Conservation (phyloP, 2,797 vertebrate species). For the Sebastes trivittatus region DNA sequence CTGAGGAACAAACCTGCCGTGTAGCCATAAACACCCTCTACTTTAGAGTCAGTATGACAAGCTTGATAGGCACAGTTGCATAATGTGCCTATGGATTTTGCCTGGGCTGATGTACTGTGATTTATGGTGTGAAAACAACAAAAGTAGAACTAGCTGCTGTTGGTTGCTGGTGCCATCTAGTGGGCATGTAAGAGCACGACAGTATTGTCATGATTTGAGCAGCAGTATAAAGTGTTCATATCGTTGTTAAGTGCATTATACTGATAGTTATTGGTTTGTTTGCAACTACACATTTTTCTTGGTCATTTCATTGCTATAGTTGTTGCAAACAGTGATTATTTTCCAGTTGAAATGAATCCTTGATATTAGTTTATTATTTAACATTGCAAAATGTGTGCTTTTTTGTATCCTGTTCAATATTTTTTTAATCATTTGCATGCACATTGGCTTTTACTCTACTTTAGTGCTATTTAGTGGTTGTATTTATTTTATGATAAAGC, state of each 20-base stretch:
- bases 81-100: slow-evolving; percentile 10
- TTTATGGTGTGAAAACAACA: background rate
- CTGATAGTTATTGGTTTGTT: background rate
- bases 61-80: slow-evolving; percentile 23
- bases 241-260: background rate
- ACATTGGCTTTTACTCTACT: background rate
- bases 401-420: background rate
- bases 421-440: background rate
- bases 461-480: background rate
- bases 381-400: background rate
- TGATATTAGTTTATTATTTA: background rate
- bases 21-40: background rate
- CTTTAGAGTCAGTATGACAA: slow-evolving; percentile 16
- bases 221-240: background rate
- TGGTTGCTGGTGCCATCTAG: slow-evolving; percentile 49
- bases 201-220: background rate
- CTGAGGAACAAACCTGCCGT: slow-evolving; percentile 10
- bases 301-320: background rate
- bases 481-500: background rate
- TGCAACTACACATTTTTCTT: background rate
- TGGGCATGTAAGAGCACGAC: slow-evolving; percentile 15
- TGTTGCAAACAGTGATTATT: background rate
- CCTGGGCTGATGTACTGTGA: background rate
- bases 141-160: background rate
- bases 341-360: background rate